These are phyloP conservation scores for Allobates femoralis DNA, from an alignment of 2,797 vertebrate genomes.

Conservation along the genomic window DNA sequence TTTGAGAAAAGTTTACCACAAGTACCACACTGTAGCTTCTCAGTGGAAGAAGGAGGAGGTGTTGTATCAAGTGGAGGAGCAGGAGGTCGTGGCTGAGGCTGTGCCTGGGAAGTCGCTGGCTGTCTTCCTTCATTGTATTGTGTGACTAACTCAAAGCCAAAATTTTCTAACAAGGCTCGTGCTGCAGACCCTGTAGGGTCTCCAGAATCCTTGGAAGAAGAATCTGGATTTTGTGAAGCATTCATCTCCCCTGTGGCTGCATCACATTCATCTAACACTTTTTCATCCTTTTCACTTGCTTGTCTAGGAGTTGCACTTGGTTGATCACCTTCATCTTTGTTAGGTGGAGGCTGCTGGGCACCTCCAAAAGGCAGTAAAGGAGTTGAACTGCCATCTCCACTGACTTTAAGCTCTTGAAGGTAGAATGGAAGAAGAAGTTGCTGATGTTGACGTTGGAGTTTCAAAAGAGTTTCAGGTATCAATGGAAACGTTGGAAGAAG, in stretches of 20 bases:
- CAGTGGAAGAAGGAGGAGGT: constrained; percentile 56
- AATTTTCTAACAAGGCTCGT: constrained; percentile 74
- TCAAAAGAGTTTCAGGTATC: constrained; percentile 72
- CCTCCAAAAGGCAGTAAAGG: constrained; percentile 64
- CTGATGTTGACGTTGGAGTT: constrained; percentile 71
- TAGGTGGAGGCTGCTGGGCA: constrained; percentile 37
- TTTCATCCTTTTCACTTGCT: constrained; percentile 51
- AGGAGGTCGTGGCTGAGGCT: constrained; percentile 68
- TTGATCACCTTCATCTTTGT: constrained; percentile 52
- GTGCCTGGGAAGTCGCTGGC: constrained; percentile 51
- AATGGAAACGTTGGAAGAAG: constrained; percentile 72
- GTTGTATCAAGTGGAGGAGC: constrained; percentile 50
- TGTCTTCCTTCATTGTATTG: constrained; percentile 77
- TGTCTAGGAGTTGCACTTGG: constrained; percentile 45
- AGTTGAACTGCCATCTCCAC: constrained; percentile 67
- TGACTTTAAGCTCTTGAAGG: constrained; percentile 73
- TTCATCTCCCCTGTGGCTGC: constrained; percentile 48
- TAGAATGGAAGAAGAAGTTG: constrained; percentile 75
- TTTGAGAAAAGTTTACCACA: constrained; percentile 77
- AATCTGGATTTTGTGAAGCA: constrained; percentile 45
- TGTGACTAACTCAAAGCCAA: constrained; percentile 75
- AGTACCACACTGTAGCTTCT: constrained; percentile 73
- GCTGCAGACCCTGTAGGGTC: constrained; percentile 72
- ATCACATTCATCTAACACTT: constrained; percentile 39
- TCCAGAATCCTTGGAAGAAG: constrained; percentile 51